These are phyloP conservation scores for Oostethus manadensis DNA, from an alignment of 2,113 vertebrate species.

Conservation along the genomic window DNA sequence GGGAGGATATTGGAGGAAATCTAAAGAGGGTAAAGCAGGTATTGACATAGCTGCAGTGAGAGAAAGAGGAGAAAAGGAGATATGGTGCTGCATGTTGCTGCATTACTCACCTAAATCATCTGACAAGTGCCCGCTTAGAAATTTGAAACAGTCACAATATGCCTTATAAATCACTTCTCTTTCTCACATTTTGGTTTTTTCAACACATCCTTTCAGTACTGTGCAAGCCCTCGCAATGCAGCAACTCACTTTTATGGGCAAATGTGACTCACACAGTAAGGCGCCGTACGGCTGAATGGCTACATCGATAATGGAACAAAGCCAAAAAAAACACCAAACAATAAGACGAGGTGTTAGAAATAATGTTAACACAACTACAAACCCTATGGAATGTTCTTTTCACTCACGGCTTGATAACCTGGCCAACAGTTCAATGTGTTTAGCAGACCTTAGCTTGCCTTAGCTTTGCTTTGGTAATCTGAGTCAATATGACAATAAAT, in stretches of 20 bases:
- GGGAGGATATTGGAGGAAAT: constrained; percentile 8
- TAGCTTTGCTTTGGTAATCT: not conserved
- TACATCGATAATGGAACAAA: not conserved
- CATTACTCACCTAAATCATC: constrained; percentile 41
- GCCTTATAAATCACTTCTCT: constrained; percentile 52
- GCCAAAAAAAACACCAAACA: not conserved
- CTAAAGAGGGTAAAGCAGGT: constrained; percentile 21
- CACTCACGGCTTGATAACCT: not conserved
- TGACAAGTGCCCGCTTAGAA: constrained; percentile 34
- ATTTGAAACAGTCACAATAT: constrained; percentile 49
- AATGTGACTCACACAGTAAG: constrained; percentile 6
- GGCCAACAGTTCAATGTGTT: not conserved
- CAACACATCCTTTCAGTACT: constrained; percentile 32
- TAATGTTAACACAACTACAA: not conserved
- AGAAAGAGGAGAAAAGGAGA: constrained; percentile 13
- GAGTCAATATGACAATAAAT: no score
- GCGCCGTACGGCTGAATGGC: constrained; percentile 2
- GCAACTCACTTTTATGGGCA: constrained; percentile 19
- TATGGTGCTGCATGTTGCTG: constrained; percentile 19
- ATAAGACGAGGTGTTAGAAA: not conserved
- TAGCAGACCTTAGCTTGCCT: not conserved
- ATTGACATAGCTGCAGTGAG: constrained; percentile 7
- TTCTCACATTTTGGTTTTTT: constrained; percentile 50
- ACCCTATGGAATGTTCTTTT: not conserved
- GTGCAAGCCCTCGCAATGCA: constrained; percentile 18